A percentile compares a stretch with the other conserved stretches of the same genome.
phyloP scores from a whole-genome alignment of 1,140 invertebrate species.

The Arctopsyche grandis region DNA sequence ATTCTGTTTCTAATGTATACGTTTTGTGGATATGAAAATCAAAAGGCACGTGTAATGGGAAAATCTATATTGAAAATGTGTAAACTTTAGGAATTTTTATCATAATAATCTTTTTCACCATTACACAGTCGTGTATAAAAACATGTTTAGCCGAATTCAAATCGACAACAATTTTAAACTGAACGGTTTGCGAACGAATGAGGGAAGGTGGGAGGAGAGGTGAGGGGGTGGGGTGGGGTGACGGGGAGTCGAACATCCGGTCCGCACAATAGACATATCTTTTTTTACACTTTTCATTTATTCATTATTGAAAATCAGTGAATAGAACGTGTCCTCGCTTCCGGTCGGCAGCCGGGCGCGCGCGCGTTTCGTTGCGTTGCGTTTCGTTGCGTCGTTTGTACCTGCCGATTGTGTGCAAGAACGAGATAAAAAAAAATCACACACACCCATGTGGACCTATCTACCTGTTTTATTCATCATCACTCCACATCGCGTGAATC shows the following conservation, averaged over 20 bases:
- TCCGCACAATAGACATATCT: slow-evolving; percentile 49
- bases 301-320: slow-evolving; percentile 57
- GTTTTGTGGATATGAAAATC: too few relatives aligned
- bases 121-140: too few relatives aligned
- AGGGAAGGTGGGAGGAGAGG: too few relatives aligned
- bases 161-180: too few relatives aligned
- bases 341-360: slow-evolving; percentile 41
- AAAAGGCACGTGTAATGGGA: too few relatives aligned
- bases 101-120: too few relatives aligned
- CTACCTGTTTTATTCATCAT: slow-evolving; percentile 31
- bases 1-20: too few relatives aligned
- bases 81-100: too few relatives aligned
- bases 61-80: too few relatives aligned
- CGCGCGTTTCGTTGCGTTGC: slow-evolving; percentile 14
- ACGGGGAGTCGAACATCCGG: slow-evolving; percentile 41
- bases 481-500: slow-evolving; percentile 14
- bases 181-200: too few relatives aligned
- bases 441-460: neutral
- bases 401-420: neutral
- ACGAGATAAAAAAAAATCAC: neutral
- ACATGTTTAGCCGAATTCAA: too few relatives aligned
- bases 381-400: too few relatives aligned
- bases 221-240: neutral
- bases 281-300: slow-evolving; percentile 53
- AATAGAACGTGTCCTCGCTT: slow-evolving; percentile 55